Conservation (phyloP, 2,888 invertebrate genomes). For the Epirrhoe tristata region DNA sequence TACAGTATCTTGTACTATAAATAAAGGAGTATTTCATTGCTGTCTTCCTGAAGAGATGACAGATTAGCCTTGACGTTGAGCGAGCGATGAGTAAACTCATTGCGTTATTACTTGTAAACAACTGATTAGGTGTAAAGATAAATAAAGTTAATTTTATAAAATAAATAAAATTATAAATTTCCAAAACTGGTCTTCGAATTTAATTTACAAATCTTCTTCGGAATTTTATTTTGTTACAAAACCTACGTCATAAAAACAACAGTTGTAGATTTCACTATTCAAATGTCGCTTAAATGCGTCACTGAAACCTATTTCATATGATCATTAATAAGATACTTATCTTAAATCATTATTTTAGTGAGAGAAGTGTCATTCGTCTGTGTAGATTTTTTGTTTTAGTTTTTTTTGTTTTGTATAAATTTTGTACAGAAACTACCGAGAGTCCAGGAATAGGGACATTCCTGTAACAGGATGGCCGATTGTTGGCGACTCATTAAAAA, state of each 20-base stretch:
- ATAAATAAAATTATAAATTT: neutral
- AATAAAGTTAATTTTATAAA: neutral
- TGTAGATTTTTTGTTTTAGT: no score
- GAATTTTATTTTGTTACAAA: neutral
- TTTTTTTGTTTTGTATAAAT: no score
- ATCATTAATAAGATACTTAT: neutral
- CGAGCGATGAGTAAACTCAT: constrained; percentile 37
- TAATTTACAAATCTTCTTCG: neutral
- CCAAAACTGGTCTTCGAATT: neutral
- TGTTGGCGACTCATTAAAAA: no score
- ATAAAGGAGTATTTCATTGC: constrained; percentile 59
- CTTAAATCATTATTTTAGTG: no score
- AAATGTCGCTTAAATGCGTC: neutral
- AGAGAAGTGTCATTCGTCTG: no score
- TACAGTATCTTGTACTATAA: constrained; percentile 50
- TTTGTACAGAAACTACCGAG: no score
- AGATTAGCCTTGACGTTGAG: constrained; percentile 55
- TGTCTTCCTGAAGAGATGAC: constrained; percentile 69
- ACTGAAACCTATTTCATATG: neutral
- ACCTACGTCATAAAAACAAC: neutral
- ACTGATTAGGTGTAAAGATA: neutral
- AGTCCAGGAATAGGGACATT: no score
- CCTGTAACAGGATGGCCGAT: no score
- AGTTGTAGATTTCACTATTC: neutral
- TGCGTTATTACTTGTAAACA: constrained; percentile 14